Base-by-base conservation (phyloP, 2,113 vertebrate genomes). In the Apteryx mantelli region DNA sequence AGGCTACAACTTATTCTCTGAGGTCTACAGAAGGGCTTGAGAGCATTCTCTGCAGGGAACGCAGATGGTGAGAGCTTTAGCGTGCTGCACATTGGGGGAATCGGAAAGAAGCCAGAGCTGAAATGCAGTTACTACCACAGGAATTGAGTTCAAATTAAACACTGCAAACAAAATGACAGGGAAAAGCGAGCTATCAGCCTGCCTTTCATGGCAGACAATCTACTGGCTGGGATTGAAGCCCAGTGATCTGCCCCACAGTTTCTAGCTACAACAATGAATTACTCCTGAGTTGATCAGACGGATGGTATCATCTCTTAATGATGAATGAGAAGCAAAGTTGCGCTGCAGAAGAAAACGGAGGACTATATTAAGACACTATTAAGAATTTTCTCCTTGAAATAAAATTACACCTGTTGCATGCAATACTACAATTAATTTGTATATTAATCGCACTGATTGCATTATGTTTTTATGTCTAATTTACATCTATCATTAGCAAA, bases 121-220 rank as follows among this genome's bases (percentile, higher is more conserved):
- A 91, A 94, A 89, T 1, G 1, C 15, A 83, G 46, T 55, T 87
- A 84, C 69, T 63, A 58, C 61, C 63, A 76, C 89, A 95, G 81
- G 93, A 97, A 96, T 94, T 87, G 1, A 94, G 76, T 87, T 84
- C 56, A 87, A 95, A 92, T 92, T 79, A 89, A 96, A 89, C 61
- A 89, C 38, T 73, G 46, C 52, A 91, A 92, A 86, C 55, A 20
- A 78, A 91, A 89, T 78, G 79, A 55, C 32, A 26, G 44, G 71
- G 73, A 91, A 94, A 61, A 87, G 46, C 9, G 38, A 95, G 48
- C 81, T 87, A 61, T 66, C 74, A 87, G 55, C 50, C 22, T 77
- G 71, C 25, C 21, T 91, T 86, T 4, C 68, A 69, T 15, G 26
- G 34, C 42, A 94, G 66, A 70, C 50, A 80, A 48, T 56, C 44